Conservation (phyloP, 2,888 invertebrate species). For the Dynastes grantii region DNA sequence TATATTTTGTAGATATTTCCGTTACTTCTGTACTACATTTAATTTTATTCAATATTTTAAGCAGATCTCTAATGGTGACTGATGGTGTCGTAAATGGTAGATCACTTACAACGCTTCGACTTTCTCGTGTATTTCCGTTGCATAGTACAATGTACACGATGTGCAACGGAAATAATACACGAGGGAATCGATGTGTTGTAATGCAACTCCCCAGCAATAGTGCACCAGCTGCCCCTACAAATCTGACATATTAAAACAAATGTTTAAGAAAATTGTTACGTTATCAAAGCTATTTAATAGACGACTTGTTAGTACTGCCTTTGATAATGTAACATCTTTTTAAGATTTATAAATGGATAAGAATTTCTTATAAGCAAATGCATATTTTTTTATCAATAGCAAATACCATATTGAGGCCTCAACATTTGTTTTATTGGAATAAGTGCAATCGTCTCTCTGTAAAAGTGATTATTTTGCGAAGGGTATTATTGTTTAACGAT, state of each 20-base stretch:
- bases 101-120: too few relatives aligned
- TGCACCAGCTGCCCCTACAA: too few relatives aligned
- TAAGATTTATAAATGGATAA: not conserved
- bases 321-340: not conserved
- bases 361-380: constrained; percentile 24
- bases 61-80: not conserved
- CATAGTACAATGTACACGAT: too few relatives aligned
- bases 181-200: too few relatives aligned
- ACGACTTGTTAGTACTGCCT: not conserved
- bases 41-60: not conserved
- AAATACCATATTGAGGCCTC: constrained; percentile 13
- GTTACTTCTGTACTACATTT: not conserved
- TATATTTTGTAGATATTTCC: too few relatives aligned
- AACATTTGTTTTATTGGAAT: not conserved
- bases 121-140: too few relatives aligned
- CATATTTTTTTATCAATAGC: constrained; percentile 23
- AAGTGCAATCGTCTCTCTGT: not conserved
- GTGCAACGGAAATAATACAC: too few relatives aligned
- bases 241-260: not conserved
- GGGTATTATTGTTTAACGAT: not conserved
- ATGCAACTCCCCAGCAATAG: too few relatives aligned
- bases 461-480: constrained; percentile 1
- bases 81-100: too few relatives aligned
- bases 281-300: too few relatives aligned
- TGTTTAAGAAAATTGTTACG: not conserved